Evolutionary conservation across 2,888 invertebrate genomes (phyloP).

Genomic region (Eupeodes latifasciatus): DNA sequence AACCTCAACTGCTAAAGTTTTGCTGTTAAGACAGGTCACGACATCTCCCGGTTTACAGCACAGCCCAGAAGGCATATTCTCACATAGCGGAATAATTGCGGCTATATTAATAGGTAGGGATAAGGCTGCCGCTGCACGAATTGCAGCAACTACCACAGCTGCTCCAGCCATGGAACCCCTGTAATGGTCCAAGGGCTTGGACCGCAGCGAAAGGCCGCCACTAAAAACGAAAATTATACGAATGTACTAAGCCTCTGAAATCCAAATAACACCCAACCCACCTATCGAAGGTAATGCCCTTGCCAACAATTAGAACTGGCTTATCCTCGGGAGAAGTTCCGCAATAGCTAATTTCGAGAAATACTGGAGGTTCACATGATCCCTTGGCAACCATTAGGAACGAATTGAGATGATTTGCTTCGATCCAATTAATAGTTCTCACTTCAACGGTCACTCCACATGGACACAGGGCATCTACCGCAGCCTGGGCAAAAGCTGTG

Average conservation of each 20-base stretch:
- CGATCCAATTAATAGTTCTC: constrained; percentile 84
- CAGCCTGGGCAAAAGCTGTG: constrained; percentile 87
- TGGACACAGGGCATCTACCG: constrained; percentile 86
- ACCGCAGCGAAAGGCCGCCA: constrained; percentile 77
- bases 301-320: constrained; percentile 85
- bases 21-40: constrained; percentile 83
- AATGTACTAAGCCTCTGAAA: too few relatives aligned
- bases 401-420: constrained; percentile 85
- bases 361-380: constrained; percentile 84
- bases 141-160: constrained; percentile 85
- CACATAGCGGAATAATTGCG: constrained; percentile 80
- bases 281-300: constrained; percentile 85
- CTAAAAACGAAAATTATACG: constrained; percentile 25
- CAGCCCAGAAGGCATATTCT: constrained; percentile 85
- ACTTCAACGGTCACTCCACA: constrained; percentile 83
- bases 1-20: constrained; percentile 81
- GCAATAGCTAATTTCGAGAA: constrained; percentile 85
- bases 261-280: constrained; percentile 78
- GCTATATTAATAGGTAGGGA: constrained; percentile 84
- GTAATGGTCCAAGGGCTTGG: constrained; percentile 64
- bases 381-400: constrained; percentile 80
- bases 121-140: constrained; percentile 84
- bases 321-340: constrained; percentile 81
- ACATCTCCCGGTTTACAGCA: constrained; percentile 83
- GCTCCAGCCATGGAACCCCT: constrained; percentile 86